Evolutionary conservation across 2,797 vertebrate species (phyloP), one percentile per base, ranked within the genome.

Genomic region (Thripadectes ignobilis): DNA sequence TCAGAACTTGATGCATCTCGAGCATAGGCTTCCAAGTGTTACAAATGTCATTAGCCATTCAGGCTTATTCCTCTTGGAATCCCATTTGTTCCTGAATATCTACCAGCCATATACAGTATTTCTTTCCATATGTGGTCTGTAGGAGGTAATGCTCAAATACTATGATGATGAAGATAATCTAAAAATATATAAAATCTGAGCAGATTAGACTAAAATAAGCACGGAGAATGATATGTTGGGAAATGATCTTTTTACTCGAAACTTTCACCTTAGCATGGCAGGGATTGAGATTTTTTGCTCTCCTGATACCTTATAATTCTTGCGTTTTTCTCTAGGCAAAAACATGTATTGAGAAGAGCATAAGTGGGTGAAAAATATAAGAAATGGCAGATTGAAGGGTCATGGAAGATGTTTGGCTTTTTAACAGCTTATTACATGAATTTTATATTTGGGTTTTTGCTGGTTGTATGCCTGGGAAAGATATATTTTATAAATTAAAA

Each of bases 191-290:
- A 71, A 89, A 89, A 87, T 59, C 57, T 62, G 62, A 90, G 63
- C n/a, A 80, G 48, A 89, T 76, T 85, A 72, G 65, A 58, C 76
- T 72, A 71, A 92, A 96, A 91, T 66, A 94, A 87, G 67, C 48
- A 71, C 1, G 6, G 38, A 74, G 0, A 1, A 85, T 46, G 52
- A 85, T 54, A 39, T 48, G 17, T 14, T 75, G 61, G 10, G 45
- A 91, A n/a, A 77, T 22, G 12, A 92, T 77, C n/a, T 18, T 78
- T 89, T 71, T 61, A 74, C 20, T 72, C 77, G 45, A 71, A 94
- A 30, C 38, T 87, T 87, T 79, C 54, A 73, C 65, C 68, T 87
- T 49, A 43, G 15, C 4, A 5, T 48, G 63, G 46, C 21, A 81
- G 54, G n/a, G 68, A 85, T 4, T 29, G 58, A 77, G 38, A 52